phyloP scores from a whole-genome alignment of 2,797 vertebrate genomes.

The Poecilia velifera region DNA sequence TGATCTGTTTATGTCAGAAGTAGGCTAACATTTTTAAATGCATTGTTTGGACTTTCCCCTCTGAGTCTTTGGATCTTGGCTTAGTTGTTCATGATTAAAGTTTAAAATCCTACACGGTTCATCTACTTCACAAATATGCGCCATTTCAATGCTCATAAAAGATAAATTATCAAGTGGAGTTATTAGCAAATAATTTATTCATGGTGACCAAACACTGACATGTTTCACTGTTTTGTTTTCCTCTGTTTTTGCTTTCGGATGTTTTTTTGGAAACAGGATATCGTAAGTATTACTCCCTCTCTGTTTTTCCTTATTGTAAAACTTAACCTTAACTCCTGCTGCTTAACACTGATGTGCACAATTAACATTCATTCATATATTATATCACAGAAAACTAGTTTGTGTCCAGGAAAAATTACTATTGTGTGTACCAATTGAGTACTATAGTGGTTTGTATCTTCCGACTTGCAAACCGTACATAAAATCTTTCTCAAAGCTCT shows the following conservation, averaged over 20 bases:
- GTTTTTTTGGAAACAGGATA: constrained; percentile 85
- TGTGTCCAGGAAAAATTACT: constrained; percentile 1
- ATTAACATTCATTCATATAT: constrained; percentile 52
- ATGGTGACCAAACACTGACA: constrained; percentile 37
- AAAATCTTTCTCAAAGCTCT: background rate
- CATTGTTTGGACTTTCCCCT: constrained; percentile 6
- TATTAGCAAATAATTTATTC: constrained; percentile 17
- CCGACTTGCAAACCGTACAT: background rate
- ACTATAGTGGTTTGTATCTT: background rate
- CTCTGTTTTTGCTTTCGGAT: constrained; percentile 50
- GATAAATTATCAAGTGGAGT: constrained; percentile 10
- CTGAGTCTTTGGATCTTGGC: constrained; percentile 14
- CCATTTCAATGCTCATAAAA: constrained; percentile 22
- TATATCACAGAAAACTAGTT: constrained; percentile 39
- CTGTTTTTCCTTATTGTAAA: constrained; percentile 21
- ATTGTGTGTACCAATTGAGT: background rate
- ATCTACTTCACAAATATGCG: background rate
- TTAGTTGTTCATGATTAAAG: constrained; percentile 17
- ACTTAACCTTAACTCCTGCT: constrained; percentile 35
- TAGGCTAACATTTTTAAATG: background rate
- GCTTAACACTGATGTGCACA: constrained; percentile 30
- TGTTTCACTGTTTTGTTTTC: constrained; percentile 24
- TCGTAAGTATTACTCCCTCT: constrained; percentile 89
- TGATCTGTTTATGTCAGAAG: background rate
- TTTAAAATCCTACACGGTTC: constrained; percentile 9